Conservation (phyloP, 2,888 invertebrate species). For the Pediacus dermestoides region DNA sequence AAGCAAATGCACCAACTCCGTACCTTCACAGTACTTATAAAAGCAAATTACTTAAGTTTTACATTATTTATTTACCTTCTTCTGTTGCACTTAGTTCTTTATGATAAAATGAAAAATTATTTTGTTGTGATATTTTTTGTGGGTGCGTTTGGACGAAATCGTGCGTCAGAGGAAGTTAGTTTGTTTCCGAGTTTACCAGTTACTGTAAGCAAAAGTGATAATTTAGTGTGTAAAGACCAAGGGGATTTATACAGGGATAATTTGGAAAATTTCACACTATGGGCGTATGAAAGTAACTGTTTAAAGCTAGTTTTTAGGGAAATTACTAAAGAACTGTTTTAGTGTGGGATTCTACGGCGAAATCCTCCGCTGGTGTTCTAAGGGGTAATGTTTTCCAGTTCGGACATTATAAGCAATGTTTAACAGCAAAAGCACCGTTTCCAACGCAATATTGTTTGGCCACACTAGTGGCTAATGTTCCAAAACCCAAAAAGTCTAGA, state of each 20-base stretch:
- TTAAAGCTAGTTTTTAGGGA: conserved; percentile 30
- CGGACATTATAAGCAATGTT: conserved; percentile 61
- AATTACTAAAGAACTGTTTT: conserved; percentile 20
- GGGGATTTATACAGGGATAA: conserved; percentile 33
- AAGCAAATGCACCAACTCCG: too few species aligned
- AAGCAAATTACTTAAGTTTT: too few species aligned
- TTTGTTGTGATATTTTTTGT: too few species aligned
- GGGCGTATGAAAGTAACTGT: conserved; percentile 57
- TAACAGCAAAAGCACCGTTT: conserved; percentile 45
- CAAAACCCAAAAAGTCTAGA: conserved; percentile 29
- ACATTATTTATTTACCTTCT: too few species aligned
- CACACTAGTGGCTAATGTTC: conserved; percentile 36
- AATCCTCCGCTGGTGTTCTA: conserved; percentile 55
- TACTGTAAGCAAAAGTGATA: conserved; percentile 29
- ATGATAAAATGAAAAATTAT: too few species aligned
- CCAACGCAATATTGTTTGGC: conserved; percentile 46
- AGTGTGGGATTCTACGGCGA: conserved; percentile 64
- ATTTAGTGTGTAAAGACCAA: conserved; percentile 33
- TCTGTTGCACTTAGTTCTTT: too few species aligned
- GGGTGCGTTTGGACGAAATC: too few species aligned
- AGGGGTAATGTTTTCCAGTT: conserved; percentile 58
- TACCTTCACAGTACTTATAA: too few species aligned
- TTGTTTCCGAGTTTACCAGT: conserved; percentile 36
- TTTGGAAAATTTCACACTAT: conserved; percentile 55
- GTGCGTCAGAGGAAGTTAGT: not conserved